Base-by-base conservation (phyloP, 2,888 invertebrate species). In the Anthophora plumipes region DNA sequence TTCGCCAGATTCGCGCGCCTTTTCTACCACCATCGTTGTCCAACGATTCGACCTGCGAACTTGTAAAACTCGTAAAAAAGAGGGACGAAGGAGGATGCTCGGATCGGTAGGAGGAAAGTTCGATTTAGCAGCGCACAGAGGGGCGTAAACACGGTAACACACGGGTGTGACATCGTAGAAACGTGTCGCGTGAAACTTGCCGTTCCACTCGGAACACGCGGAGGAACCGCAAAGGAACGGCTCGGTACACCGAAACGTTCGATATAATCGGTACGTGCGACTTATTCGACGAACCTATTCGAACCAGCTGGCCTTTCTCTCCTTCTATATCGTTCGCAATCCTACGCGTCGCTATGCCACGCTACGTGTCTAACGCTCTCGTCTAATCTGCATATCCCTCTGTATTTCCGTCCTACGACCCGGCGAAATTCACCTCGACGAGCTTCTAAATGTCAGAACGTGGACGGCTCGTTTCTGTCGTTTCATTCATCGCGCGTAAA, bases 281-380 rank as follows among this genome's bases (percentile, higher is more conserved):
- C 83, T 85, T 82, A 78, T 84, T 83, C 80, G 80, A 83, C 83
- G 71, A 69, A 77, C 74, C 84, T 80, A 82, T 88, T 84, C 84
- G 71, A 80, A 83, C 69, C 75, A 83, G 69, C 61, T 22, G 46
- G 66, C 55, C 80, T 60, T 55, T 57, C 57, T 48, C 63, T 37
- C 50, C 50, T 60, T 43, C 66, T 14, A 48, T 57, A 48, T 57
- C 60, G 20, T 12, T 20, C 31, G 41, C 11, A 50, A 37, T 8
- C 22, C 48, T 50, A 14, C 63, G 50, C 37, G 31, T 22, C 12
- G 37, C 31, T 46, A 37, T 37, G 43, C 11, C 61, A 7, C n/a
- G 25, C 5, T 59, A 41, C 41, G 20, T 20, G 59, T 41, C 59
- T 0, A 17, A 31, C 14, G 17, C 55, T 11, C 9, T 54, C 25